Evolutionary conservation across 1,140 invertebrate species (phyloP).

Genomic region (Aphelenchoides besseyi): DNA sequence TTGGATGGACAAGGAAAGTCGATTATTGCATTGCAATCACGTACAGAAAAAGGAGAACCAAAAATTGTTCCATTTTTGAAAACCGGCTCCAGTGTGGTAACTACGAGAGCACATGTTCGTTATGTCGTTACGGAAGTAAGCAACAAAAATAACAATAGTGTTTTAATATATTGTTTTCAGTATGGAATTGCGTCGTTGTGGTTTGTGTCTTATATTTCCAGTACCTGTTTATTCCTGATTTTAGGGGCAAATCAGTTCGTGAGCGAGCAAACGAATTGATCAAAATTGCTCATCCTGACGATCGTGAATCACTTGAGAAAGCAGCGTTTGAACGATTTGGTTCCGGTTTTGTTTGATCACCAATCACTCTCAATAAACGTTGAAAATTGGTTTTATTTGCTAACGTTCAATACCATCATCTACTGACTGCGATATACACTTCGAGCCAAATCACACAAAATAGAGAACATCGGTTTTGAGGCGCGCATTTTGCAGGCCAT

Average conservation of each 20-base stretch:
- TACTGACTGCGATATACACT: conserved; percentile 8
- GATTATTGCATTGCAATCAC: conserved; percentile 84
- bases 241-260: conserved; percentile 79
- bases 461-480: not conserved
- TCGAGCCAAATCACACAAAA: conserved; percentile 13
- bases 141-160: no score
- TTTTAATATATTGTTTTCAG: no score
- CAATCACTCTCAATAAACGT: not conserved
- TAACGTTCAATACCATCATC: not conserved
- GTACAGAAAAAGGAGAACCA: conserved; percentile 77
- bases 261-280: conserved; percentile 85
- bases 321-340: conserved; percentile 69
- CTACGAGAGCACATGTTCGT: conserved; percentile 76
- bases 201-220: no score
- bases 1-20: conserved; percentile 83
- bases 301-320: conserved; percentile 80
- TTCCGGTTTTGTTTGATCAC: not conserved
- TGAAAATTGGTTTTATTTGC: not conserved
- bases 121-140: conserved; percentile 91
- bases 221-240: no score
- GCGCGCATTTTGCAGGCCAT: conserved; percentile 11
- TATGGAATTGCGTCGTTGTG: conserved; percentile 84
- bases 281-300: conserved; percentile 82
- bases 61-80: conserved; percentile 84
- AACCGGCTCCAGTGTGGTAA: conserved; percentile 71